Conservation (phyloP, 2,113 vertebrate genomes). For the Macrotus californicus region DNA sequence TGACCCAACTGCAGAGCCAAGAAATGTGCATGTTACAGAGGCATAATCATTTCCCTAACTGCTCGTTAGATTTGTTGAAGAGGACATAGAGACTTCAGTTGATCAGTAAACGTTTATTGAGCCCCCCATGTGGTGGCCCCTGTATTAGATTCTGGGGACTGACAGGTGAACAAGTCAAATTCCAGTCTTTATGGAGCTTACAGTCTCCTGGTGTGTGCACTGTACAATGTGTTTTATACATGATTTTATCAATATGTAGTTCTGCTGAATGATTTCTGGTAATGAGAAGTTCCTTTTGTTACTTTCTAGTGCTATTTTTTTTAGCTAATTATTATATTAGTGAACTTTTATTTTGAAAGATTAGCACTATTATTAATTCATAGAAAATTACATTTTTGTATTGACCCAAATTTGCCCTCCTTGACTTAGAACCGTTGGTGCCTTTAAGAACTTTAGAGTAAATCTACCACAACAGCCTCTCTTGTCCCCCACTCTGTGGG, state of each 20-base stretch:
- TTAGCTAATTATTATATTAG: not conserved
- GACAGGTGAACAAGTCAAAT: not conserved
- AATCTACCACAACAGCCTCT: not conserved
- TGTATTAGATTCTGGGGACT: not conserved
- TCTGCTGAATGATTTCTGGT: not conserved
- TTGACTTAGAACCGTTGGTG: slow-evolving; percentile 18
- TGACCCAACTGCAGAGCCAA: not conserved
- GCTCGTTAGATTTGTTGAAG: slow-evolving; percentile 1
- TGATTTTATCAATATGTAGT: not conserved
- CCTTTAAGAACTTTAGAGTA: slow-evolving; percentile 20
- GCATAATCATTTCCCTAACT: not conserved
- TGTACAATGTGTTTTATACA: not conserved
- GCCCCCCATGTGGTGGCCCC: not conserved
- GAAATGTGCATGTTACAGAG: not conserved
- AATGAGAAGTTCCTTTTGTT: not conserved
- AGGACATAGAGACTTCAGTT: not conserved
- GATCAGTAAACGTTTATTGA: not conserved
- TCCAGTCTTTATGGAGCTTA: not conserved
- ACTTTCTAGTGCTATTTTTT: not conserved
- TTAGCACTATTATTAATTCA: not conserved
- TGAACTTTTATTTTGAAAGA: not conserved
- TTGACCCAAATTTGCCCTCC: not conserved
- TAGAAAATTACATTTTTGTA: not conserved
- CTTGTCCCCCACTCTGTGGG: not conserved
- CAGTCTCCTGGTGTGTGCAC: not conserved